A percentile compares a stretch with the other conserved stretches of the same genome.
These are phyloP conservation scores for Gymnocheta viridis DNA, from an alignment of 2,888 invertebrate species.

Conservation along the genomic window DNA sequence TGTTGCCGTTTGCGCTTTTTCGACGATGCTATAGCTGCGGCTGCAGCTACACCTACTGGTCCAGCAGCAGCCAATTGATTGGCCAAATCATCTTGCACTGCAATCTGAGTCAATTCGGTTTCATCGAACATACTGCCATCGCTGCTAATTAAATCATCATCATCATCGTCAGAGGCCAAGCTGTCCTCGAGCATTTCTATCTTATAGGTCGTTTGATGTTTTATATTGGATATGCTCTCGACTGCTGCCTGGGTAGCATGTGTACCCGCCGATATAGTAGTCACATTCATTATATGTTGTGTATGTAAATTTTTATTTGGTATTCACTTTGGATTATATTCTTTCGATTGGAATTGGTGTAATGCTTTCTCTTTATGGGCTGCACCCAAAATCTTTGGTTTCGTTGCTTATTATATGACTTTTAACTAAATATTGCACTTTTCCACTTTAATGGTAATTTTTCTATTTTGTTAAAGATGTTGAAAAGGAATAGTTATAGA, in stretches of 20 bases:
- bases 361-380: constrained; percentile 56
- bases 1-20: constrained; percentile 97
- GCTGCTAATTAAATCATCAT: constrained; percentile 92
- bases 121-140: constrained; percentile 91
- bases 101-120: constrained; percentile 89
- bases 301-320: constrained; percentile 50
- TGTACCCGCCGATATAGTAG: constrained; percentile 80
- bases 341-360: constrained; percentile 20
- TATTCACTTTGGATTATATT: constrained; percentile 46
- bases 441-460: constrained; percentile 23
- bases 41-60: constrained; percentile 97
- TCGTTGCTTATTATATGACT: constrained; percentile 70
- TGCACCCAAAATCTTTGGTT: constrained; percentile 72
- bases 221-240: constrained; percentile 63
- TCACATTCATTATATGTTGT: constrained; percentile 77
- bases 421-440: constrained; percentile 63
- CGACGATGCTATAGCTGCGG: constrained; percentile 97
- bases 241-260: constrained; percentile 66
- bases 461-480: background rate
- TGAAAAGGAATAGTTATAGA: constrained; percentile 2
- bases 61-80: constrained; percentile 98
- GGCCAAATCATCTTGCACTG: constrained; percentile 92
- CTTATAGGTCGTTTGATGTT: constrained; percentile 83
- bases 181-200: constrained; percentile 88
- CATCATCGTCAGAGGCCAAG: constrained; percentile 89